These are phyloP conservation scores for Phyllotreta cruciferae DNA, from an alignment of 2,888 invertebrate genomes.

Conservation along the genomic window DNA sequence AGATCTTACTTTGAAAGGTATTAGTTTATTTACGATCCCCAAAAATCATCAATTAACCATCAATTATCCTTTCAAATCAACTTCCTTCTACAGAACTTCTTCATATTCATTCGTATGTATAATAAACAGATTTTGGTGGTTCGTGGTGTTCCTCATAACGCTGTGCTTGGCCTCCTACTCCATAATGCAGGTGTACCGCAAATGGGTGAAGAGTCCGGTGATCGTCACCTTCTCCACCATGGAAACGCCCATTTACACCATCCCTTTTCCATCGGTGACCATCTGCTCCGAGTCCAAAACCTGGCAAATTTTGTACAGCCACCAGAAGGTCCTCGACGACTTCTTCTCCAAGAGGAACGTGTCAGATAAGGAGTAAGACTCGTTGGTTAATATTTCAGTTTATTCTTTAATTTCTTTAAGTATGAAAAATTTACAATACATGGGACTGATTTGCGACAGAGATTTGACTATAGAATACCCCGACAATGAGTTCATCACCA, in stretches of 20 bases:
- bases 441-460: conserved; percentile 66
- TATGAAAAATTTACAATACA: conserved; percentile 58
- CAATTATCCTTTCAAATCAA: no score
- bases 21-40: conserved; percentile 39
- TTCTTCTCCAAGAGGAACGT: conserved; percentile 51
- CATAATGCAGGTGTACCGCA: conserved; percentile 70
- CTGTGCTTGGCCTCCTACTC: conserved; percentile 66
- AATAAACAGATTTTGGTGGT: conserved; percentile 73
- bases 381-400: background rate
- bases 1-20: conserved; percentile 44
- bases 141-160: conserved; percentile 66
- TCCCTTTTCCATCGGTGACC: conserved; percentile 59
- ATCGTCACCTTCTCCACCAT: conserved; percentile 78
- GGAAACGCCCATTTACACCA: conserved; percentile 70
- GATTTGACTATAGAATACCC: conserved; percentile 62
- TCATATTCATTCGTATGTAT: conserved; percentile 33
- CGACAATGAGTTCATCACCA: conserved; percentile 63
- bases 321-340: conserved; percentile 64
- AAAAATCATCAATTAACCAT: background rate
- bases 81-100: background rate
- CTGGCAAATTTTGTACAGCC: conserved; percentile 67
- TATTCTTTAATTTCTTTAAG: background rate
- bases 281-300: conserved; percentile 51
- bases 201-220: conserved; percentile 76
- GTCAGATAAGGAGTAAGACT: conserved; percentile 63